These are phyloP conservation scores for Nephrotoma flavescens DNA, from an alignment of 2,888 invertebrate genomes.

Conservation along the genomic window DNA sequence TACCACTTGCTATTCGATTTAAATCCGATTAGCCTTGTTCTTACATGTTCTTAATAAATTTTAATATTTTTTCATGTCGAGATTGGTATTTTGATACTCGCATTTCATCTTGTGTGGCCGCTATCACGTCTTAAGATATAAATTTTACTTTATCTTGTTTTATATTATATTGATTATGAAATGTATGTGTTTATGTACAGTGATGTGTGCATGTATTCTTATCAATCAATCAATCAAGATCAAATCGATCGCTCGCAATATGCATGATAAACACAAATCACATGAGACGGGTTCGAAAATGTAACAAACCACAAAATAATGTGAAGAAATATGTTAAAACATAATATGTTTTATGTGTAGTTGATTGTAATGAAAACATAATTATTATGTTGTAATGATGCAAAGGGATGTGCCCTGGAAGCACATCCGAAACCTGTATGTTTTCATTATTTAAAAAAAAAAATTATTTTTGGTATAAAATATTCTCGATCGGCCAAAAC, in stretches of 20 bases:
- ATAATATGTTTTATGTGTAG: neutral
- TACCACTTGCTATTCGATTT: neutral
- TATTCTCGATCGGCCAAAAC: too few relatives aligned
- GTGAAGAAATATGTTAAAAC: neutral
- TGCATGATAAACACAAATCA: neutral
- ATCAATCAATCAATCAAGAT: neutral
- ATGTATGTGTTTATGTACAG: neutral
- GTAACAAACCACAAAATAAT: neutral
- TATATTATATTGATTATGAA: neutral
- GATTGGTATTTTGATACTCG: neutral
- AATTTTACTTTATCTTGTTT: neutral
- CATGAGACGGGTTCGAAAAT: neutral
- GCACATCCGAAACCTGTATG: too few relatives aligned
- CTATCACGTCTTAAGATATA: neutral
- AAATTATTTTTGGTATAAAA: too few relatives aligned
- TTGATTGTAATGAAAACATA: too few relatives aligned
- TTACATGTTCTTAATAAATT: neutral
- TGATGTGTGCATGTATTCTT: neutral
- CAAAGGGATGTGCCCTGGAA: too few relatives aligned
- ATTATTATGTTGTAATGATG: too few relatives aligned
- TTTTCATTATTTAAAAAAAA: too few relatives aligned
- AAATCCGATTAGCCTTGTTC: neutral
- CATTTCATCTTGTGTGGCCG: neutral
- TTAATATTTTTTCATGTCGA: neutral
- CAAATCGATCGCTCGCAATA: neutral